phyloP scores from a whole-genome alignment of 1,140 invertebrate genomes.

The Druon quercuslanigerum region DNA sequence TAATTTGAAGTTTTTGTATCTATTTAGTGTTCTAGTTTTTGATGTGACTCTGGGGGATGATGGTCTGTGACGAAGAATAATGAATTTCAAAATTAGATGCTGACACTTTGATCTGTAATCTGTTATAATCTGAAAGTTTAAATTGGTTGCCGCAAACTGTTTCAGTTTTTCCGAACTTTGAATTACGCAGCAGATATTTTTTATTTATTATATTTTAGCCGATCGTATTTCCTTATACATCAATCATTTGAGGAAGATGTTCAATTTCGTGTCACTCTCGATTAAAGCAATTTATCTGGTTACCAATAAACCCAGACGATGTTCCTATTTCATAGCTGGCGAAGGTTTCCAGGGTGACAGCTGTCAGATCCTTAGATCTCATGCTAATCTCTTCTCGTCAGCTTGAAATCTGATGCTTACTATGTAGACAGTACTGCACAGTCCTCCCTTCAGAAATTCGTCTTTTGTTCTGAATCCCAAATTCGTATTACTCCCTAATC shows the following conservation, averaged over 20 bases:
- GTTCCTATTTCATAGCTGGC: constrained; percentile 23
- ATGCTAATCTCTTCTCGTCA: constrained; percentile 23
- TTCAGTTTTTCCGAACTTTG: too few relatives aligned
- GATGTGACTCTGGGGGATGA: too few relatives aligned
- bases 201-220: too few relatives aligned
- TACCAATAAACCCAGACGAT: constrained; percentile 26
- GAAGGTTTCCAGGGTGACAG: constrained; percentile 29
- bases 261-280: constrained; percentile 11
- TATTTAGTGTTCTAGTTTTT: too few relatives aligned
- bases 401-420: constrained; percentile 31
- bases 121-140: too few relatives aligned
- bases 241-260: neutral
- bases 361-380: constrained; percentile 27
- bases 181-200: too few relatives aligned
- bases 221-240: too few relatives aligned
- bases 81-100: too few relatives aligned
- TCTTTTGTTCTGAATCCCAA: constrained; percentile 26
- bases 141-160: too few relatives aligned
- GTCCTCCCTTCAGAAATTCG: constrained; percentile 7
- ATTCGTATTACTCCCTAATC: constrained; percentile 22
- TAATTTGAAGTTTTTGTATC: too few relatives aligned
- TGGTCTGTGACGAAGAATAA: too few relatives aligned
- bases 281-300: constrained; percentile 24
- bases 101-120: too few relatives aligned
- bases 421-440: constrained; percentile 20